These are phyloP conservation scores for Lasius platythorax DNA, from an alignment of 2,888 invertebrate genomes.

Conservation along the genomic window DNA sequence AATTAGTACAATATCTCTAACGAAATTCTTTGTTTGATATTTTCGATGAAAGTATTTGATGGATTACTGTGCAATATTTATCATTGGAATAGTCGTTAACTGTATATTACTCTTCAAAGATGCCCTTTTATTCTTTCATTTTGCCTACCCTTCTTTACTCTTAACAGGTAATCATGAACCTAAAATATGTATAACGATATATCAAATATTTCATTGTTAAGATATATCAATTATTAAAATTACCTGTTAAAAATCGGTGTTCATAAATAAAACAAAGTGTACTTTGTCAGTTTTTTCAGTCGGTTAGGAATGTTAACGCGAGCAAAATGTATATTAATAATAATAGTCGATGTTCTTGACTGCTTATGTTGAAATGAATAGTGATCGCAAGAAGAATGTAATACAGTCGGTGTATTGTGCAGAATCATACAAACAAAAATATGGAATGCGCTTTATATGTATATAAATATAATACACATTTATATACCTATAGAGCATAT, in stretches of 20 bases:
- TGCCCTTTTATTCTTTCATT: background rate
- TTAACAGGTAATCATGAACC: background rate
- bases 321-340: conserved; percentile 32
- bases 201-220: conserved; percentile 21
- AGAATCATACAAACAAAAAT: conserved; percentile 32
- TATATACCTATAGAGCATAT: conserved; percentile 36
- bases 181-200: conserved; percentile 28
- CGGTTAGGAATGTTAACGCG: conserved; percentile 38
- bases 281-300: conserved; percentile 24
- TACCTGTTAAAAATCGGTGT: conserved; percentile 31
- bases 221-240: conserved; percentile 17
- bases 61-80: conserved; percentile 41
- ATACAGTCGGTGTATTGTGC: conserved; percentile 22
- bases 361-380: conserved; percentile 42
- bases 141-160: background rate
- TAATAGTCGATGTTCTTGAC: conserved; percentile 40
- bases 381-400: conserved; percentile 18
- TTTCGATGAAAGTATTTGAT: conserved; percentile 42
- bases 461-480: conserved; percentile 14
- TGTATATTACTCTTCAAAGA: conserved; percentile 26
- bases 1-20: conserved; percentile 56
- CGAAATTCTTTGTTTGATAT: conserved; percentile 25
- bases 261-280: conserved; percentile 41
- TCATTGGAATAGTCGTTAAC: conserved; percentile 30
- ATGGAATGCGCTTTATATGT: conserved; percentile 32